Evolutionary conservation across 2,888 invertebrate genomes (phyloP), one percentile per base, ranked within the genome.

Genomic region (Drosophila infuscata): DNA sequence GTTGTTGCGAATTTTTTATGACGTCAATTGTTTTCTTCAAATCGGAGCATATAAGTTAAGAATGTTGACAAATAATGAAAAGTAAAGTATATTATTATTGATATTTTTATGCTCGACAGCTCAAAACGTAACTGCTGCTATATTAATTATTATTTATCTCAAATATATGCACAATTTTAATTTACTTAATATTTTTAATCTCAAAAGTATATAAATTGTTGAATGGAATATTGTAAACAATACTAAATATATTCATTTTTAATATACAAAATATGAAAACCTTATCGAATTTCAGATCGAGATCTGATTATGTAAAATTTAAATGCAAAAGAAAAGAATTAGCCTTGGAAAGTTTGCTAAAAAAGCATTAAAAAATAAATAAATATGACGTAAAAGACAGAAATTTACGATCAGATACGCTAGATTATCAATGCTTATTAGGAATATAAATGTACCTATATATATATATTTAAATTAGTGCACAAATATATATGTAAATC

Each of bases 21-120:
- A 62, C 62, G 62, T 62, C 62, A 62, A 46, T 46, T 62, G 52
- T 17, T 61, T 41, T 32, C 53, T 29, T 53, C 17, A 20, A 12
- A n/a, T 33, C 32, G 30, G n/a, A 12, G n/a, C 17, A 20, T 30
- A 60, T 49, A n/a, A n/a, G n/a, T 15, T 30, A 17, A 38, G n/a
- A 7, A 43, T 33, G 33, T n/a, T 61, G 17, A 43, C 33, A 12
- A 58, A 46, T 15, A 46, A 46, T 25, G 7, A 46, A 46, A 3
- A 46, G 46, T 46, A 25, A 46, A 46, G 6, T 15, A 8, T 25
- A 15, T 46, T 15, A 15, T 25, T 46, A 25, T 25, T 15, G 25
- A 25, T 4, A 15, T 25, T 46, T 15, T 8, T 3, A 8, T 46
- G 46, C 12, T 25, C 15, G n/a, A n/a, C 41, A 11, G 11, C n/a